These are phyloP conservation scores for Drosophila merina DNA, from an alignment of 2,888 invertebrate species.

Conservation along the genomic window DNA sequence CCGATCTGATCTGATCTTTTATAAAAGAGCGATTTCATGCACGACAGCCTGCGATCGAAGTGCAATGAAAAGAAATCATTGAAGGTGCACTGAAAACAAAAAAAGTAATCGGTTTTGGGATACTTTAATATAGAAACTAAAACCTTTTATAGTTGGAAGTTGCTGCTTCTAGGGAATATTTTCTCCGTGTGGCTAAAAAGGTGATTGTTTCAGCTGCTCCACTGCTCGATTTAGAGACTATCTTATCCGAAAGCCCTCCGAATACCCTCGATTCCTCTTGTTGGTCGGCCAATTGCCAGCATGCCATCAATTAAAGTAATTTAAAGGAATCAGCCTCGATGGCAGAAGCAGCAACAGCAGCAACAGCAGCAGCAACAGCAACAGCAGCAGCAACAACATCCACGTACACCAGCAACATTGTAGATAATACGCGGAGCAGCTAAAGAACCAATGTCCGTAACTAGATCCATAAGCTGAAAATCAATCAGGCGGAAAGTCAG, in stretches of 20 bases:
- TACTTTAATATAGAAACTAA: too few relatives aligned
- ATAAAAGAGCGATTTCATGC: conserved; percentile 58
- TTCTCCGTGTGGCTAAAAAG: background rate
- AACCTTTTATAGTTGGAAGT: too few relatives aligned
- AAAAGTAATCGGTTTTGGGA: too few relatives aligned
- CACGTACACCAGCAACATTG: conserved; percentile 33
- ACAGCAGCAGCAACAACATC: conserved; percentile 12
- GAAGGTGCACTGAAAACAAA: conserved; percentile 36
- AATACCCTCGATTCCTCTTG: conserved; percentile 11
- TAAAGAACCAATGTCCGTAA: conserved; percentile 57
- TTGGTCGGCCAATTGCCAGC: conserved; percentile 44
- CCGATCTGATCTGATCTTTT: conserved; percentile 4
- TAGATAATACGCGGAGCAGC: conserved; percentile 45
- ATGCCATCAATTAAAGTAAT: conserved; percentile 79
- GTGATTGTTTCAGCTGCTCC: conserved; percentile 16
- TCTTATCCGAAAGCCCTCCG: conserved; percentile 13
- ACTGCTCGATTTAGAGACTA: conserved; percentile 7
- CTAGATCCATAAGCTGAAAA: conserved; percentile 72
- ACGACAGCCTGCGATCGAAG: conserved; percentile 65
- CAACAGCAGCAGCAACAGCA: conserved; percentile 5
- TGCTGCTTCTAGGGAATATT: background rate
- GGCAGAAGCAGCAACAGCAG: conserved; percentile 17
- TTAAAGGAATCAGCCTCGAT: conserved; percentile 71
- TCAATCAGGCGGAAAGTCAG: conserved; percentile 72
- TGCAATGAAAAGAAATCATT: conserved; percentile 70